Base-by-base conservation (phyloP, 2,888 invertebrate species). In the Sialis lutaria region DNA sequence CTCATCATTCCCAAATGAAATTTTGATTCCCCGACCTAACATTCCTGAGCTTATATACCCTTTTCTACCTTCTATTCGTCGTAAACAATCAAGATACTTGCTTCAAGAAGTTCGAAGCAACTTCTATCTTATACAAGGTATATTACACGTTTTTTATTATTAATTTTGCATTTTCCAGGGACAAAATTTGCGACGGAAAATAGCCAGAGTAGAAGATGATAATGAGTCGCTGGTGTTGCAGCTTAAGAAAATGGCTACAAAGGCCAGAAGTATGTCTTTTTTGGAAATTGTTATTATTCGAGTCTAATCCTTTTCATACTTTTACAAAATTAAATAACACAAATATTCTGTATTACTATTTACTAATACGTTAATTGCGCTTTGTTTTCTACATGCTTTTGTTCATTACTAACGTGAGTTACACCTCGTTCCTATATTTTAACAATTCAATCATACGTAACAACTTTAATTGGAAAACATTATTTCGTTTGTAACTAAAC, bases 181-280 rank as follows among this genome's bases (percentile, higher is more conserved):
- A 64, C 81, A 85, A 74, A 83, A 79, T 69, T 76, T 86, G 66
- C 77, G 89, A 68, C 87, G 85, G 74, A 89, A 88, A 72, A 78
- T 90, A 62, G 79, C 85, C 62, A 82, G 92, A 60, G 79, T 93
- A 64, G 95, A 96, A 70, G 91, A 92, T 67, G 95, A 96, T 75
- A 95, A 95, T 74, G 95, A 96, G 68, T 88, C 88, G 57, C 75
- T 93, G 68, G 82, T 88, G 68, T 77, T 88, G 73, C 93, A 93
- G 77, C 78, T 95, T 71, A 88, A 91, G 77, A 92, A 92, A 80
- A 84, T 93, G 82, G 88, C 90, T 72, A 79, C 81, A 67, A 80
- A 82, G 70, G 79, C 82, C 70, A 77, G 78, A 78, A 79, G 81
- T 82, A 81, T 69, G 79, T 76, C 65, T 47, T 49, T 22, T 22